Conservation (phyloP, 1,140 invertebrate species). For the Lordiphosa mommai region DNA sequence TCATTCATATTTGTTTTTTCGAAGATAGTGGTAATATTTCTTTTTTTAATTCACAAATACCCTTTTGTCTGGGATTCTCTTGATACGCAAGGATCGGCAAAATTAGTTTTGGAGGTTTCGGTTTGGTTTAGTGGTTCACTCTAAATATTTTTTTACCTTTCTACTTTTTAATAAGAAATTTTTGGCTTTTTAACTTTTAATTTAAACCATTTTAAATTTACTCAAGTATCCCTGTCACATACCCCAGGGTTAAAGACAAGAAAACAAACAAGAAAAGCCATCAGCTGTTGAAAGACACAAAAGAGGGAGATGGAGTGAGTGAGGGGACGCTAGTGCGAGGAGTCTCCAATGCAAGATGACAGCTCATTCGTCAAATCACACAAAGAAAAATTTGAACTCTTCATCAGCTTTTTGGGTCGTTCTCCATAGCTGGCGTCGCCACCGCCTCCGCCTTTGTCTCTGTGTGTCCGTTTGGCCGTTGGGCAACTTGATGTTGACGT, state of each 20-base stretch:
- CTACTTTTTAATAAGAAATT: too few species aligned
- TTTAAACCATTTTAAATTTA: too few species aligned
- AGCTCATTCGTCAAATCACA: conserved; percentile 77
- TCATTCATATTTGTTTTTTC: too few species aligned
- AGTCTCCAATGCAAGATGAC: conserved; percentile 74
- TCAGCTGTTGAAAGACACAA: conserved; percentile 43
- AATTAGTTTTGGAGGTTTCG: too few species aligned
- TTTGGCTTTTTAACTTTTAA: too few species aligned
- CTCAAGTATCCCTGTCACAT: too few species aligned
- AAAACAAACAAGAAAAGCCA: conserved; percentile 58
- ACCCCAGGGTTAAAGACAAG: conserved; percentile 1
- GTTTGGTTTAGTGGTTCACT: too few species aligned
- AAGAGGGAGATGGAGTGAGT: not conserved
- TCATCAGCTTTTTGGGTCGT: conserved; percentile 70
- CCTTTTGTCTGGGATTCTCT: too few species aligned
- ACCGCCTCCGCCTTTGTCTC: conserved; percentile 11
- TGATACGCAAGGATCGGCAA: too few species aligned
- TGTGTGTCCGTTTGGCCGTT: conserved; percentile 57
- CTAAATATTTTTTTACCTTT: too few species aligned
- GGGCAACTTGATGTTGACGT: conserved; percentile 75
- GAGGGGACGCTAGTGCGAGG: not conserved
- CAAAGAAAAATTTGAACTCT: conserved; percentile 77
- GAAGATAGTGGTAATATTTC: too few species aligned
- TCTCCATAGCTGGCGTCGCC: conserved; percentile 3
- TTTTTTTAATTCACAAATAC: too few species aligned